Evolutionary conservation across 2,888 invertebrate species (phyloP).

Genomic region (Orthonychiurus folsomi): DNA sequence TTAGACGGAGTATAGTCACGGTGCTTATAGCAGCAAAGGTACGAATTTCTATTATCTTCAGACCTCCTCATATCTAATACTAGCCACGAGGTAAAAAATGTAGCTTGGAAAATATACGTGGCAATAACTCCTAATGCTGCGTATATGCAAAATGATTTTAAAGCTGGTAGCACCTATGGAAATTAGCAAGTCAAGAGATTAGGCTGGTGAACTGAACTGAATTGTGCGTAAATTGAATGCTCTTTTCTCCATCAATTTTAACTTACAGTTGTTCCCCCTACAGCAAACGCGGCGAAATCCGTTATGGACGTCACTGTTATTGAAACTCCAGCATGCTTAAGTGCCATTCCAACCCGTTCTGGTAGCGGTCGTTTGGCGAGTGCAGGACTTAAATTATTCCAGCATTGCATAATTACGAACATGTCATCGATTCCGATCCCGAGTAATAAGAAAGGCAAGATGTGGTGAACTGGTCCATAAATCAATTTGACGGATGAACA

Average conservation of each 20-base stretch:
- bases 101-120: conserved; percentile 64
- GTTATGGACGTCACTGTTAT: conserved; percentile 68
- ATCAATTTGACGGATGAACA: conserved; percentile 62
- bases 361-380: conserved; percentile 46
- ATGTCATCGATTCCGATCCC: conserved; percentile 66
- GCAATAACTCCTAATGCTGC: conserved; percentile 67
- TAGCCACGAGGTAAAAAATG: conserved; percentile 72
- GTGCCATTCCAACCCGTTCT: conserved; percentile 59
- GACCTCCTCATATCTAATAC: conserved; percentile 61
- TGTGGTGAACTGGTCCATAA: conserved; percentile 73
- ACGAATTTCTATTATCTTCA: conserved; percentile 55
- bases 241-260: not conserved
- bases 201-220: not conserved
- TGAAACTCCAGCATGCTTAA: conserved; percentile 72
- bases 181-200: conserved; percentile 4
- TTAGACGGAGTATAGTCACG: conserved; percentile 41
- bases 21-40: conserved; percentile 59
- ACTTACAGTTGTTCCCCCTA: conserved; percentile 36
- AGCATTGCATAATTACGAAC: conserved; percentile 73
- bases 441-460: conserved; percentile 69
- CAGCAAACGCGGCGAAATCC: conserved; percentile 38
- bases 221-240: not conserved
- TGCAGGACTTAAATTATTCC: conserved; percentile 51
- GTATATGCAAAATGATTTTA: conserved; percentile 73
- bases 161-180: conserved; percentile 61